These are phyloP conservation scores for Silurus asotus DNA, from an alignment of 2,113 vertebrate genomes.

Conservation along the genomic window DNA sequence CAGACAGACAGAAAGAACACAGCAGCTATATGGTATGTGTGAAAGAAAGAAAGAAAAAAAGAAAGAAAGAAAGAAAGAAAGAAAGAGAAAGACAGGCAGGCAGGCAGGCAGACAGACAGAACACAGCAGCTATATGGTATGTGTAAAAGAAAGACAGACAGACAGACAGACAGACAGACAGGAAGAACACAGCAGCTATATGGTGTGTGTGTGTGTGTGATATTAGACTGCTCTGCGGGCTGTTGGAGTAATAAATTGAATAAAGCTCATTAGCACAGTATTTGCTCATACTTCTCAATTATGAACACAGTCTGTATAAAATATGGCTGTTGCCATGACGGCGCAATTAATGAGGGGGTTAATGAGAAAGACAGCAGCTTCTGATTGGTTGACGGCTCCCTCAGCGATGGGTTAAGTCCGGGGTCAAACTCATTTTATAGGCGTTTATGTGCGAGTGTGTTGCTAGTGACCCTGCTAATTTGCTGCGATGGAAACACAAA, in stretches of 20 bases:
- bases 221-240: neutral
- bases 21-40: too few relatives aligned
- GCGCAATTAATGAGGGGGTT: conserved; percentile 55
- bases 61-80: too few relatives aligned
- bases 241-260: neutral
- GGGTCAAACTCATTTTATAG: conserved; percentile 65
- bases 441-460: conserved; percentile 43
- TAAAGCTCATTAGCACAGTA: conserved; percentile 15
- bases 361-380: conserved; percentile 54
- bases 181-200: neutral
- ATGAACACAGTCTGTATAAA: conserved; percentile 39
- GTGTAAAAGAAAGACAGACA: too few relatives aligned
- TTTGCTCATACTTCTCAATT: conserved; percentile 14
- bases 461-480: conserved; percentile 64
- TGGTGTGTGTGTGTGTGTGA: neutral
- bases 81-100: too few relatives aligned
- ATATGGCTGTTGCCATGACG: conserved; percentile 41
- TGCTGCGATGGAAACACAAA: conserved; percentile 37
- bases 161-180: neutral
- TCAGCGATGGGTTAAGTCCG: conserved; percentile 58
- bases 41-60: neutral
- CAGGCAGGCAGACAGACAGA: too few relatives aligned
- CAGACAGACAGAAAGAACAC: too few relatives aligned
- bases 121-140: too few relatives aligned
- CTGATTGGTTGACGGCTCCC: conserved; percentile 61